Base-by-base conservation (phyloP, 2,113 vertebrate species). In the Clupea harengus region DNA sequence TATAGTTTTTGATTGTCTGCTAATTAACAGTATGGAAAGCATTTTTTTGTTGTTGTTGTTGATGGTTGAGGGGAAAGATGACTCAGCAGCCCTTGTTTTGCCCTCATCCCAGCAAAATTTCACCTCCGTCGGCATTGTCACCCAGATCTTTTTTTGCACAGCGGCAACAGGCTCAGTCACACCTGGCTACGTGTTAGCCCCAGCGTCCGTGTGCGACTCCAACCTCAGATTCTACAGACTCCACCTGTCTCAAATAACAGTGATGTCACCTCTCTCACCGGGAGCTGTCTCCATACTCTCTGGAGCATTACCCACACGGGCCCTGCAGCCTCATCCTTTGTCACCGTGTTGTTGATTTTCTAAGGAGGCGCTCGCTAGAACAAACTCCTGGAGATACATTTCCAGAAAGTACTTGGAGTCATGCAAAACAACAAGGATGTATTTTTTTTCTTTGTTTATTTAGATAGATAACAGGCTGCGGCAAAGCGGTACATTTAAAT, bases 161-260 rank as follows among this genome's bases (percentile, higher is more conserved):
- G 20, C 22, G 20, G 54, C 18, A 39, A 39, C n/a, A 28, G 64
- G 64, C 8, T n/a, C 57, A 67, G n/a, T 25, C 1, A 28, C 64
- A 67, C 64, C 64, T 67, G 64, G 2, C 64, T 28, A 64, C 22
- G 9, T n/a, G 22, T 28, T 25, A 8, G 6, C 7, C 64, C 7
- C 7, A 28, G n/a, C n/a, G 9, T 7, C 64, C 2, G 64, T 67
- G 64, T 11, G 64, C 6, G n/a, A 9, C 11, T 25, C 64, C 64
- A 89, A 82, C 7, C 22, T 50, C 20, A 45, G 45, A 47, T 6
- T 28, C 4, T 28, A 82, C 82, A 84, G 45, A 88, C 80, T 84
- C 82, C 75, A 46, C 75, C 64, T 67, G 64, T 67, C 64, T 67
- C 64, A 67, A 28, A 28, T 67, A 28, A 67, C 64, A 67, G 64